Evolutionary conservation across 2,888 invertebrate genomes (phyloP).

Genomic region (Zele albiditarsus): DNA sequence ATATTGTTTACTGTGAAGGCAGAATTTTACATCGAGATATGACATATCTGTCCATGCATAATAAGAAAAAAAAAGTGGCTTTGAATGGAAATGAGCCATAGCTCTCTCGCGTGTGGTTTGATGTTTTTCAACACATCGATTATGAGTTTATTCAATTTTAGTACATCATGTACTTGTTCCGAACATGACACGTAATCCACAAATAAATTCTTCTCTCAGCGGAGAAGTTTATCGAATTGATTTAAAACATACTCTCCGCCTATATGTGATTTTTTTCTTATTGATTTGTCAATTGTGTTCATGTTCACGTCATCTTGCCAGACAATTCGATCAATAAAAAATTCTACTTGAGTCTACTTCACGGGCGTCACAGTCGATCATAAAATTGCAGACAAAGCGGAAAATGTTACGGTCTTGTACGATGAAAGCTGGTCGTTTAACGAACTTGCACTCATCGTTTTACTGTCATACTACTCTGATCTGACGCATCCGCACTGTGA

Average conservation of each 20-base stretch:
- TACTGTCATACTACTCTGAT: slow-evolving; percentile 21
- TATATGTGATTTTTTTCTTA: background rate
- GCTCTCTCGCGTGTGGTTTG: no score
- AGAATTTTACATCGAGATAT: no score
- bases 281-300: background rate
- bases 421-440: slow-evolving; percentile 35
- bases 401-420: slow-evolving; percentile 33
- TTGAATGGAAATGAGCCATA: no score
- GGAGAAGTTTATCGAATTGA: background rate
- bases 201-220: no score
- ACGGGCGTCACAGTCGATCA: background rate
- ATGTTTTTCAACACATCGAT: no score
- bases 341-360: background rate
- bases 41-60: no score
- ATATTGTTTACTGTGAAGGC: no score
- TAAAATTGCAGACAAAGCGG: slow-evolving; percentile 31
- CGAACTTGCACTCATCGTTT: slow-evolving; percentile 36
- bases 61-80: no score
- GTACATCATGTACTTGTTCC: no score
- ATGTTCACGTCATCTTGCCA: background rate
- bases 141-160: no score
- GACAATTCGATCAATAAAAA: slow-evolving; percentile 16
- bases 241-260: background rate
- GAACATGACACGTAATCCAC: no score
- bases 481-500: slow-evolving; percentile 1